Evolutionary conservation across 2,888 invertebrate species (phyloP), one percentile per base, ranked within the genome.

Genomic region (Chrysina gloriosa): DNA sequence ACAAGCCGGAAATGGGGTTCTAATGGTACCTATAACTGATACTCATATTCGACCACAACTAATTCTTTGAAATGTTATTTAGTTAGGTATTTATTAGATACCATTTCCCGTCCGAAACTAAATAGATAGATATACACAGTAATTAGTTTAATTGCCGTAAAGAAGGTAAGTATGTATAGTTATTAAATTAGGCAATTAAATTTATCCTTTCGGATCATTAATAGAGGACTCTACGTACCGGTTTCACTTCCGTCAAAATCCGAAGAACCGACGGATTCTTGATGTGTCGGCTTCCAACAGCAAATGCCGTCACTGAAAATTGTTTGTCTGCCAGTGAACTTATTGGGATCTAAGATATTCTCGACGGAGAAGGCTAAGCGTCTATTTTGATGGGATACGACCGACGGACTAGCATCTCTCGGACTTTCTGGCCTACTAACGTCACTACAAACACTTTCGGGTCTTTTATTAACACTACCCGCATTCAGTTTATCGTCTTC

Each of bases 291-390:
- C 82, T 86, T 76, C 85, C 86, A 83, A 83, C 86, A 86, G 81
- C 79, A 84, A 74, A 83, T 79, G 64, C 81, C 82, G 68, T 82
- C 83, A 80, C 80, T 79, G 58, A 78, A 81, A 71, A 80, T 80
- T 64, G 80, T 80, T 71, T 84, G 84, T 77, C 88, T 84, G 27
- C 94, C 94, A 23, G 94, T 95, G 81, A 95, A 95, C 84, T 95
- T 95, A 77, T 91, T 95, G 2, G 95, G 95, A 83, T 95, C 95
- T 74, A 95, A 84, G 72, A 95, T 95, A 79, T 95, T 95, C 84
- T 95, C 95, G 19, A 95, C 95, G 3, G 94, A 94, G 84, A 95
- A 95, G 14, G 95, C 93, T 71, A 95, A 87, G 74, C 88, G 90
- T 75, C 90, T 84, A 58, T 89, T 89, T 69, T 88, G 84, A 52